phyloP scores from a whole-genome alignment of 2,797 vertebrate genomes.

The Meriones psammophilus region DNA sequence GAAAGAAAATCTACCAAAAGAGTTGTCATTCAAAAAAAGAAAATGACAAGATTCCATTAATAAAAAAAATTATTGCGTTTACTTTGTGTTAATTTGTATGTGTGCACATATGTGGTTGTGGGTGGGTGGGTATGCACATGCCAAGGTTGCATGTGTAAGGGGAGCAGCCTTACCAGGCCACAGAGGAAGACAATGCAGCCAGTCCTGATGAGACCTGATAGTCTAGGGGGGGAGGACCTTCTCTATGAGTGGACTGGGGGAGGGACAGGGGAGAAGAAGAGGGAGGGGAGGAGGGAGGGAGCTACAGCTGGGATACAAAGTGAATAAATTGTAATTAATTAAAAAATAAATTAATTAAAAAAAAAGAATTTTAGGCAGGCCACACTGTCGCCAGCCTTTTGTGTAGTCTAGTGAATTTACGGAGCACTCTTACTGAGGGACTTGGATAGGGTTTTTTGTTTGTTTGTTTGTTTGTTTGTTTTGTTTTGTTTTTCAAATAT shows the following conservation, averaged over 20 bases:
- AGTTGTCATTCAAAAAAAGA: neutral
- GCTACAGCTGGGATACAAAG: too few species aligned
- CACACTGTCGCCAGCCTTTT: neutral
- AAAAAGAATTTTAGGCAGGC: neutral
- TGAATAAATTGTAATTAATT: too few species aligned
- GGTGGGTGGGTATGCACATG: neutral
- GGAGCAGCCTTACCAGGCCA: too few species aligned
- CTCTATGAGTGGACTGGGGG: too few species aligned
- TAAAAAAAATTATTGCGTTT: neutral
- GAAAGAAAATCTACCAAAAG: neutral
- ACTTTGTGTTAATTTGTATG: neutral
- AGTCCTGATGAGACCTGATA: too few species aligned
- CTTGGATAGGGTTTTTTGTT: neutral
- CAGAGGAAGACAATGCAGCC: too few species aligned
- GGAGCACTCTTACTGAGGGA: neutral
- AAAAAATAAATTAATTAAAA: too few species aligned
- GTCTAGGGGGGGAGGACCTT: too few species aligned
- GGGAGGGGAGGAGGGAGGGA: too few species aligned
- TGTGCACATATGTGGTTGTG: neutral
- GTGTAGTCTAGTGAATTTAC: neutral
- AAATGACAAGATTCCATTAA: neutral
- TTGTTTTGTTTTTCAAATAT: slow-evolving; percentile 19
- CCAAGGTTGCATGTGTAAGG: too few species aligned
- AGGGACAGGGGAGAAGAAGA: too few species aligned
- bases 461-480: too few species aligned